phyloP scores from a whole-genome alignment of 2,888 invertebrate genomes.

The Temnothorax unifasciatus region DNA sequence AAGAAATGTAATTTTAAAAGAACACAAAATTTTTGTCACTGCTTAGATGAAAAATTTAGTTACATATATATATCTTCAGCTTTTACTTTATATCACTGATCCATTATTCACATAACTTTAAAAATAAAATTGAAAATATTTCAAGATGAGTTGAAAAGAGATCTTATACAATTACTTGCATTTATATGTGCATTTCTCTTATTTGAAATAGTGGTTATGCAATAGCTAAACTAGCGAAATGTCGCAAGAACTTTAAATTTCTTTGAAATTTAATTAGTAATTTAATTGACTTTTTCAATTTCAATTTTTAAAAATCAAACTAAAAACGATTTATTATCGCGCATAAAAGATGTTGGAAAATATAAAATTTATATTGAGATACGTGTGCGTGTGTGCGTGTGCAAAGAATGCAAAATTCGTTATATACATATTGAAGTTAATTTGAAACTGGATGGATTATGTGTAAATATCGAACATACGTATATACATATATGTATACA shows the following conservation, averaged over 20 bases:
- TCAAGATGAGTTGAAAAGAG: slow-evolving; percentile 15
- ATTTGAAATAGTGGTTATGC: slow-evolving; percentile 2
- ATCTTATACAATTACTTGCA: slow-evolving; percentile 33
- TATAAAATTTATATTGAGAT: slow-evolving; percentile 45
- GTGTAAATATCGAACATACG: slow-evolving; percentile 59
- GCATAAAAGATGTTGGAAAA: background rate
- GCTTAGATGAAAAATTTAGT: slow-evolving; percentile 13
- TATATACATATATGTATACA: background rate
- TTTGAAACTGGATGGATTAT: slow-evolving; percentile 45
- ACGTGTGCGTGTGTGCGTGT: background rate
- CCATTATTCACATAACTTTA: slow-evolving; percentile 23
- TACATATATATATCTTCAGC: background rate
- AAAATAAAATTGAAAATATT: slow-evolving; percentile 26
- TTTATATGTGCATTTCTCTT: slow-evolving; percentile 62
- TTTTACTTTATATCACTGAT: slow-evolving; percentile 2
- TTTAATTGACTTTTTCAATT: slow-evolving; percentile 19
- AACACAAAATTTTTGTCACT: slow-evolving; percentile 44
- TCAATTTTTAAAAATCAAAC: slow-evolving; percentile 29
- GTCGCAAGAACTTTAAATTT: slow-evolving; percentile 14
- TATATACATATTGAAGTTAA: slow-evolving; percentile 58
- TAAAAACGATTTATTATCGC: background rate
- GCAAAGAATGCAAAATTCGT: slow-evolving; percentile 41
- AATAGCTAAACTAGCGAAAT: slow-evolving; percentile 1
- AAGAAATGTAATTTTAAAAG: slow-evolving; percentile 8
- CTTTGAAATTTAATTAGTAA: background rate